Base-by-base conservation (phyloP, 2,888 invertebrate species). In the Drosophila macrospina region DNA sequence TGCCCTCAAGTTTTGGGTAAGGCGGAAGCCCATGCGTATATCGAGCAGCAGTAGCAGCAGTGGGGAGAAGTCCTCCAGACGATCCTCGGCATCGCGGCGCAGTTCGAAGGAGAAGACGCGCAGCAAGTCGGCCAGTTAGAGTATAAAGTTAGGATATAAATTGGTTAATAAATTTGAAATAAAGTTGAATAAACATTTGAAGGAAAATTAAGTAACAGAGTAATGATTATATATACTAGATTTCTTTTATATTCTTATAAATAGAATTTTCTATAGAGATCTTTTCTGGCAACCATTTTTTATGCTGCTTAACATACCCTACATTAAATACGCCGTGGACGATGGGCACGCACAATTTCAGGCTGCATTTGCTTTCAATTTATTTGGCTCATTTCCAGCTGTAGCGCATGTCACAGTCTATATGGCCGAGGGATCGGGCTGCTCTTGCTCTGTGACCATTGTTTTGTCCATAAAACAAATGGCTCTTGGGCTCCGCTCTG, bases 1-100 rank as follows among this genome's bases (percentile, higher is more conserved):
- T 90, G 96, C 95, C 0, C 88, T 96, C 5, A 95, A 95, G 90
- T 95, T 97, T 80, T 95, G 95, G 94, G 94, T 95, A 69, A 94
- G 94, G 11, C 95, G 95, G 61, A 97, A 97, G 84, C 95, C 95
- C 0, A 95, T 95, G 59, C 85, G 88, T 7, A 90, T 89, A 48
- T 84, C 89, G 3, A 72, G 74, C 6, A 86, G 81, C 55, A 84
- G 62, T 36, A 72, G 75, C 41, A 74, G 78, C 76, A 73, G 83
- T 62, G 55, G 65, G n/a, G 69, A 86, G 6, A 88, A 86, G 2
- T 89, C 90, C 1, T 85, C 87, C 0, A 69, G 88, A 7, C 66
- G 80, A 26, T 89, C 90, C 0, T 88, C 86, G 2, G 72, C 61
- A 0, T 89, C 89, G 1, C 70, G 82, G 28, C 88, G 78, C 54